A percentile compares a stretch with the other conserved stretches of the same genome.
These are phyloP conservation scores for Pogonocichla stellata DNA, from an alignment of 2,113 vertebrate genomes.

Conservation along the genomic window DNA sequence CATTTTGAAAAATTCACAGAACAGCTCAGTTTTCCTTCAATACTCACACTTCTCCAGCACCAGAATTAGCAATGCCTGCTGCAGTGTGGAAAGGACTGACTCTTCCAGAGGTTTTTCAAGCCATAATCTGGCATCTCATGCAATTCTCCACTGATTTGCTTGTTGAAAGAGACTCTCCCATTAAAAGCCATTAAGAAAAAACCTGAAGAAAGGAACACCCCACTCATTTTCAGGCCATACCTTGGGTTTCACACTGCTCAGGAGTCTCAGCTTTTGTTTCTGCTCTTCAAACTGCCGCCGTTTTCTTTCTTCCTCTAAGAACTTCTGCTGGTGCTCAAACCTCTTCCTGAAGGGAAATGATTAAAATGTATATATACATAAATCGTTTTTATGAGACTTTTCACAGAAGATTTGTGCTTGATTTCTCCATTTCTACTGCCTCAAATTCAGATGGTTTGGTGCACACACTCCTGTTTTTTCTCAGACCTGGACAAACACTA, in stretches of 20 bases:
- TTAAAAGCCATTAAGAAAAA: background rate
- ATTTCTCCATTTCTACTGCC: background rate
- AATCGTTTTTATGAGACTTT: background rate
- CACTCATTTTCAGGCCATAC: slow-evolving; percentile 58
- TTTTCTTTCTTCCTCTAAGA: slow-evolving; percentile 96
- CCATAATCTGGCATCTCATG: background rate
- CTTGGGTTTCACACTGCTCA: slow-evolving; percentile 98
- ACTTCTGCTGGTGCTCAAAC: slow-evolving; percentile 94
- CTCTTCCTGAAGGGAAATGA: slow-evolving; percentile 74
- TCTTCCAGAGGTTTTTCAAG: background rate
- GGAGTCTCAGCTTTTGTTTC: slow-evolving; percentile 94
- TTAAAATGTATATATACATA: background rate
- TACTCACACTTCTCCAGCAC: background rate
- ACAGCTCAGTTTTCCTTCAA: background rate
- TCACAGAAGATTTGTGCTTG: background rate
- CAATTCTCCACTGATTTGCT: background rate
- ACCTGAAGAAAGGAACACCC: background rate
- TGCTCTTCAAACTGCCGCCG: slow-evolving; percentile 98
- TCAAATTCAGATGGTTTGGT: background rate
- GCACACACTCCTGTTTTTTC: background rate
- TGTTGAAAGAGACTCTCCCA: background rate
- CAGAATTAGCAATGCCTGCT: background rate
- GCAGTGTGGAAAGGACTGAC: background rate
- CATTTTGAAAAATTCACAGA: background rate
- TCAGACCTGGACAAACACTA: background rate